Evolutionary conservation across 1,140 invertebrate species (phyloP), one percentile per base, ranked within the genome.

Genomic region (Tetramorium parvispinum): DNA sequence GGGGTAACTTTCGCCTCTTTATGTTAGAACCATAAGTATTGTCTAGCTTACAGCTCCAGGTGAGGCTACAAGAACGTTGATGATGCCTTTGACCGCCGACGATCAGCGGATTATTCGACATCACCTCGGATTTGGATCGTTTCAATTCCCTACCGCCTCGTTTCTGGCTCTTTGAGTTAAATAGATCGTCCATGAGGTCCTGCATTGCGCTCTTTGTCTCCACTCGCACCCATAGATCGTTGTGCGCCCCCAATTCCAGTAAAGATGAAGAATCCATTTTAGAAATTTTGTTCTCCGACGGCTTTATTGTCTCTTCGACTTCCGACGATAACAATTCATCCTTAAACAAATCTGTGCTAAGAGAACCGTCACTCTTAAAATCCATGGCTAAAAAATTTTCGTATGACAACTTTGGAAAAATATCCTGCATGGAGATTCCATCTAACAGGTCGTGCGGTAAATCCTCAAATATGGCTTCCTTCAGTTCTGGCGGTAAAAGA

Each of bases 381-480:
- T 97, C 96, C 91, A 96, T 96, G 0, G 94, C 94, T 59, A 95
- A 92, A 53, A 96, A 93, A 90, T 96, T 96, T 87, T 96, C 96
- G 88, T 96, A 96, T 46, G 96, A 96, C 96, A 97, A 96, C 93
- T 97, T 97, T 10, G 96, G 96, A 92, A 97, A 97, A 85, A 96
- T 96, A 88, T 96, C 95, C 94, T 98, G 97, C 97, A 98, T 97
- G 3, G 97, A 98, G 92, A 98, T 97, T 24, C 97, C 97, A 91
- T 98, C 97, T 11, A 98, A 94, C 46, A 98, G 93, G 91, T 98
- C 97, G 89, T 97, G 97, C 53, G 97, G 97, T 21, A 98, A 92
- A 93, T 98, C 97, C 95, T 98, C 97, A 89, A 98, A 97, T 92
- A 98, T 98, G 18, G 97, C 97, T 93, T 98, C 97, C 90, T 97